Evolutionary conservation across 1,140 invertebrate genomes (phyloP).

Genomic region (Mamestra configurata): DNA sequence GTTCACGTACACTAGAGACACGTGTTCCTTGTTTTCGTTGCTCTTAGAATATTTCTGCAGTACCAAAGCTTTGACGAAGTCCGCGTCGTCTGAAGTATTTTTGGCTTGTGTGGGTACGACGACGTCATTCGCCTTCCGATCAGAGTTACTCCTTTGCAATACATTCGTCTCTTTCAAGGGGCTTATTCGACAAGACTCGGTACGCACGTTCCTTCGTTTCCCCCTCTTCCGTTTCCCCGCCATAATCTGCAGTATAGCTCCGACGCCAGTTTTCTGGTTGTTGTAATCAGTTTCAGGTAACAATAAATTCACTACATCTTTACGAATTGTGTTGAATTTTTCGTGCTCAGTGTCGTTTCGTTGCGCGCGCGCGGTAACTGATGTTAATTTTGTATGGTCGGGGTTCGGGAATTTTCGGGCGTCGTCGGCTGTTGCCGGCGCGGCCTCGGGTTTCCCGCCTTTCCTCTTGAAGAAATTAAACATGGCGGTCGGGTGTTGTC

Average conservation of each 20-base stretch:
- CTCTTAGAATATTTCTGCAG: constrained; percentile 80
- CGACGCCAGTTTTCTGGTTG: constrained; percentile 73
- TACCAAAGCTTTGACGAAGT: constrained; percentile 79
- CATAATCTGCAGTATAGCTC: constrained; percentile 78
- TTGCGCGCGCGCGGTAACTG: constrained; percentile 73
- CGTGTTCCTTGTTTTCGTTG: constrained; percentile 73
- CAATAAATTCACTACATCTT: constrained; percentile 83
- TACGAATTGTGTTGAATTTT: constrained; percentile 68
- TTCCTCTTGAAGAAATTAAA: constrained; percentile 83
- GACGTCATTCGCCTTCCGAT: constrained; percentile 52
- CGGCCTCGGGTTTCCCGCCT: constrained; percentile 74
- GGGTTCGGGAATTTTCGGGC: constrained; percentile 67
- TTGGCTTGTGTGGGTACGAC: constrained; percentile 69
- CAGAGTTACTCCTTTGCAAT: constrained; percentile 66
- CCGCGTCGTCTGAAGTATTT: constrained; percentile 77
- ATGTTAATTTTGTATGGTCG: constrained; percentile 54
- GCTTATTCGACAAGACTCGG: constrained; percentile 66
- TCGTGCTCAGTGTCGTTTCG: constrained; percentile 67
- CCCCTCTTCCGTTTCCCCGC: constrained; percentile 73
- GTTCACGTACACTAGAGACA: constrained; percentile 80
- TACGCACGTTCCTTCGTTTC: constrained; percentile 66
- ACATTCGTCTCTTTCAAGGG: constrained; percentile 66
- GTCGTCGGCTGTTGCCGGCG: constrained; percentile 65
- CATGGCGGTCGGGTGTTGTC: constrained; percentile 67
- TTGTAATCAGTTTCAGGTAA: constrained; percentile 78